Evolutionary conservation across 2,888 invertebrate species (phyloP), one percentile per base, ranked within the genome.

Genomic region (Euplagia quadripunctaria): DNA sequence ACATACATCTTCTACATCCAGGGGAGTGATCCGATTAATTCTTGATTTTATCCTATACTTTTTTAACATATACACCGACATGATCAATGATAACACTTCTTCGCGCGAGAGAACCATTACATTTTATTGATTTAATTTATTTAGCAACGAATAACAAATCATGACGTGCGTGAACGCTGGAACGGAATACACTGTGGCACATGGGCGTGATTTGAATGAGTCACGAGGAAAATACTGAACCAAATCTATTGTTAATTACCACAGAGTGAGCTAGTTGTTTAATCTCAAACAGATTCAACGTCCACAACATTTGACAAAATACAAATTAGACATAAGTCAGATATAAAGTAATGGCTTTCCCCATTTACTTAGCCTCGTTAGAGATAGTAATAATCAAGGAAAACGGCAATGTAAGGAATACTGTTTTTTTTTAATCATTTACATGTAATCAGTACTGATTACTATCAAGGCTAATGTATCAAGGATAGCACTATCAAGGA

Each of bases 141-240:
- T 43, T 75, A 73, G 77, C 74, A 51, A 79, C 52, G 66, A 80
- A 79, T 72, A 71, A 63, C 79, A 78, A 63, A 74, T 52, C 70
- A 70, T 70, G 77, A 77, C 82, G 65, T 79, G 70, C 65, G 66
- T 71, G 76, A 79, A 66, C 77, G 73, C 75, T 52, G 51, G 78
- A 68, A 49, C 68, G 74, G 77, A 78, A 80, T 82, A 79, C 78
- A 86, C 86, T 87, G 86, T 77, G 81, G 71, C 76, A 74, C 74
- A 79, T 74, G 77, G 71, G 61, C 82, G 74, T 80, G 71, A 77
- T 72, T 74, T 79, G 73, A 83, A 85, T 94, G 94, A 94, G 85
- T 94, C 93, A 94, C 86, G 80, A 94, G 94, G 94, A 94, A 94
- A 94, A 95, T 89, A 89, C 90, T 89, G 86, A 80, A 88, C 87